phyloP scores from a whole-genome alignment of 2,888 invertebrate species.

The Strigamia crassipes region DNA sequence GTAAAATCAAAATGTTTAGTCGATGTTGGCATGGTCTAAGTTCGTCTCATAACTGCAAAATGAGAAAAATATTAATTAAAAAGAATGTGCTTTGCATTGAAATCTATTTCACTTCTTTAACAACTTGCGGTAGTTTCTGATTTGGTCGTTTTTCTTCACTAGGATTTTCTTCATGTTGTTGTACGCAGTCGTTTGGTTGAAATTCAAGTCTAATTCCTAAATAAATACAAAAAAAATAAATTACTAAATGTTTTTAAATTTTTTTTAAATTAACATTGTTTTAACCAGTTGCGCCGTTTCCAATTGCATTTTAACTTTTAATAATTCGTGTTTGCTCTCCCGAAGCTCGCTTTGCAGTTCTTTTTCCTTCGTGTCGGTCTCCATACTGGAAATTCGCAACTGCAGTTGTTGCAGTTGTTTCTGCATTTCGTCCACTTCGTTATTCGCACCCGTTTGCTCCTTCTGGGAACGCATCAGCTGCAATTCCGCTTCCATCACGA shows the following conservation, averaged over 20 bases:
- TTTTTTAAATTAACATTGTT: no score
- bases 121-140: constrained; percentile 61
- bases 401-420: constrained; percentile 54
- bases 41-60: constrained; percentile 48
- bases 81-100: not conserved
- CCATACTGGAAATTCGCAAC: constrained; percentile 51
- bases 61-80: not conserved
- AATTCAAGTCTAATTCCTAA: constrained; percentile 65
- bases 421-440: constrained; percentile 54
- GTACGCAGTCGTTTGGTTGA: constrained; percentile 65
- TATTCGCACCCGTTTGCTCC: constrained; percentile 46
- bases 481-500: not conserved
- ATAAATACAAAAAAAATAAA: constrained; percentile 44
- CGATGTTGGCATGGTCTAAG: constrained; percentile 12
- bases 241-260: no score
- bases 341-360: constrained; percentile 56
- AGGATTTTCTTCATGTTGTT: constrained; percentile 66
- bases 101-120: constrained; percentile 55
- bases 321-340: constrained; percentile 59
- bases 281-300: constrained; percentile 63
- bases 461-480: not conserved
- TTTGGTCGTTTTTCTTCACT: constrained; percentile 64
- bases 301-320: constrained; percentile 62
- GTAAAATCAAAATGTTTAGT: not conserved
- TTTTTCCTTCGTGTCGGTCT: not conserved